Base-by-base conservation (phyloP, 2,888 invertebrate genomes). In the Oxystoma pomonae region DNA sequence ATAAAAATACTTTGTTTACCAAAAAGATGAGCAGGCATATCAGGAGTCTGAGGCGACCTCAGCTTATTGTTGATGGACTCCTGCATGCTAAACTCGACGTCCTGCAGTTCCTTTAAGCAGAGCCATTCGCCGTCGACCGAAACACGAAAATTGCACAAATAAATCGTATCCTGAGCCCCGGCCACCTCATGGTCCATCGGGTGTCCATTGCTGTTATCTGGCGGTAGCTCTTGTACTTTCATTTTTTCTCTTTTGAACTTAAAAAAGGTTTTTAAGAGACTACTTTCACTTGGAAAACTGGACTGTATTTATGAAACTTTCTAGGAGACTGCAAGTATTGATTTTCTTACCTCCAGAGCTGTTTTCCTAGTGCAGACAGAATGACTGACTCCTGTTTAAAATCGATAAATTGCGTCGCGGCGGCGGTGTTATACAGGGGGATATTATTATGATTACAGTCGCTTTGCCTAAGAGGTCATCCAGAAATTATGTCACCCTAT, bases 101-200 rank as follows among this genome's bases (percentile, higher is more conserved):
- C 96, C 74, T 95, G 93, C 65, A 97, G 83, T 80, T 97, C 96
- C 79, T 95, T 93, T 62, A 97, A 83, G 78, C 97, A 97, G 64
- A 97, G 85, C 97, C 97, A 97, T 80, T 97, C 97, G 65, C 97
- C 97, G 76, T 97, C 96, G 55, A 97, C 97, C 59, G 96, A 96
- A 3, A 97, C 97, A 63, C 97, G 91, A 81, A 97, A 97, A 81
- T 97, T 97, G 83, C 97, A 97, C 80, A 97, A 83, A 82, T 97
- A 97, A 75, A 97, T 96, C 63, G 96, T 97, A 80, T 97, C 96
- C 82, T 96, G 94, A 57, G 95, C 96, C 72, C 92, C 92, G 73
- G 90, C 89, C 87, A 90, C 89, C 74, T 90, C 90, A 75, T 83
- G 84, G 68, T 84, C 84, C 75, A 83, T 78, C 74, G 78, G 75